A percentile compares a stretch with the other conserved stretches of the same genome.
phyloP scores from a whole-genome alignment of 2,888 invertebrate genomes.

The Lepas anatifera region DNA sequence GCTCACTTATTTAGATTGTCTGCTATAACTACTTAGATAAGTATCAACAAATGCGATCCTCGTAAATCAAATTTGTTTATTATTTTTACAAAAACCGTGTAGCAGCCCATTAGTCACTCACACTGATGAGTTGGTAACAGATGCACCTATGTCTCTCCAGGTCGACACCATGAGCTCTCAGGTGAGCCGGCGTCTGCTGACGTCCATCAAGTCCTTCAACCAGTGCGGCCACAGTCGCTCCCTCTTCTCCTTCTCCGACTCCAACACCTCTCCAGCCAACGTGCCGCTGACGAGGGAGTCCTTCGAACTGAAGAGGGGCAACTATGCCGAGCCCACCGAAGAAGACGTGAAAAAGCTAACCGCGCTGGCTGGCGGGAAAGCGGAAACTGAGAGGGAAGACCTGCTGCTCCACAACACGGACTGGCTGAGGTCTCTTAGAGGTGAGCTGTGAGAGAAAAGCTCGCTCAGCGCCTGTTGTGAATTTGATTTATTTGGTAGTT shows the following conservation, averaged over 20 bases:
- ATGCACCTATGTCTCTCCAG: background rate
- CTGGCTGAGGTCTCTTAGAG: constrained; percentile 48
- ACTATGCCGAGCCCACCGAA: background rate
- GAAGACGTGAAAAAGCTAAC: background rate
- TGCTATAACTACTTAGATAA: too few relatives aligned
- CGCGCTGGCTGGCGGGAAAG: background rate
- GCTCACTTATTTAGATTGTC: too few relatives aligned
- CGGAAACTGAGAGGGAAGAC: background rate
- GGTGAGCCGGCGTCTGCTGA: background rate
- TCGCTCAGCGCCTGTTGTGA: too few relatives aligned
- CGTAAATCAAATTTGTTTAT: too few relatives aligned
- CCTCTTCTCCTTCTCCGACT: background rate
- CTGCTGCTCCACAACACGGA: constrained; percentile 59
- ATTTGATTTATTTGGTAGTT: too few relatives aligned
- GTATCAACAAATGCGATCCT: too few relatives aligned
- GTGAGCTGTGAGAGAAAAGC: too few relatives aligned
- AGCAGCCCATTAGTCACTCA: too few relatives aligned
- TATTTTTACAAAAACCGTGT: too few relatives aligned
- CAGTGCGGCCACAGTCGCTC: background rate
- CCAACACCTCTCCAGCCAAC: background rate
- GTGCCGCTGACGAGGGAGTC: background rate
- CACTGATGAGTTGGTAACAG: too few relatives aligned
- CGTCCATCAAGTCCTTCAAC: too few relatives aligned
- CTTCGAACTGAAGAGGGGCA: background rate
- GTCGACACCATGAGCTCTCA: background rate